Evolutionary conservation across 2,888 invertebrate species (phyloP).

Genomic region (Epinotia brunnichana): DNA sequence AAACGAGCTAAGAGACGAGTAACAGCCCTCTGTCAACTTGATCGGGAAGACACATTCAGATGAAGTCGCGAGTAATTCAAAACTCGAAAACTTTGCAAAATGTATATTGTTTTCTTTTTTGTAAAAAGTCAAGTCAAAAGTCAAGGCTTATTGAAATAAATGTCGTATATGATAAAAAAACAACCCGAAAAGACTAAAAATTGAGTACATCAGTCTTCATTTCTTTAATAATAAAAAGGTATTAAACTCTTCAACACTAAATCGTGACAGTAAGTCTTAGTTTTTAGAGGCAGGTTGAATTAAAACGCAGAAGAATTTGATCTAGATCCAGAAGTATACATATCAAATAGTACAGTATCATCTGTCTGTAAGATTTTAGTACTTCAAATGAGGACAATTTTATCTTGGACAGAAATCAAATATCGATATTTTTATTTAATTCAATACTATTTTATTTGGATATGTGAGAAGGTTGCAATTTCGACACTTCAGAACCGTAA

Average conservation of each 20-base stretch:
- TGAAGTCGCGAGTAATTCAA: constrained; percentile 30
- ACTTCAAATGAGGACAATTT: constrained; percentile 17
- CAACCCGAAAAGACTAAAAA: too few relatives aligned
- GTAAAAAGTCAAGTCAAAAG: background rate
- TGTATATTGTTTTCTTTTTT: too few relatives aligned
- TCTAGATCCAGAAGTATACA: background rate
- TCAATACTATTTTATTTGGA: constrained; percentile 31
- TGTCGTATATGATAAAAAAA: background rate
- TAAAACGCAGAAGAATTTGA: background rate
- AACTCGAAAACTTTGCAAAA: constrained; percentile 12
- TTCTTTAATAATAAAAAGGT: too few relatives aligned
- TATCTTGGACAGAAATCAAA: constrained; percentile 32
- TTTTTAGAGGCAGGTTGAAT: background rate
- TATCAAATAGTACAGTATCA: too few relatives aligned
- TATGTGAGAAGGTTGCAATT: constrained; percentile 46
- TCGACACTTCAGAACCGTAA: constrained; percentile 44
- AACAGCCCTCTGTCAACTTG: constrained; percentile 41
- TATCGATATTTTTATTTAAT: constrained; percentile 32
- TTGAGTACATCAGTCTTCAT: too few relatives aligned
- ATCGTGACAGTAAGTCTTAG: background rate
- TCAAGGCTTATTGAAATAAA: background rate
- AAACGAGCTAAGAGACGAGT: constrained; percentile 33
- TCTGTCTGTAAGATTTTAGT: constrained; percentile 17
- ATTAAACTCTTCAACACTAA: too few relatives aligned
- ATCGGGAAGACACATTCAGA: constrained; percentile 33